A percentile compares a stretch with the other conserved stretches of the same genome.
Conservation (phyloP, 1,140 invertebrate species). For the Zaprionus capensis region DNA sequence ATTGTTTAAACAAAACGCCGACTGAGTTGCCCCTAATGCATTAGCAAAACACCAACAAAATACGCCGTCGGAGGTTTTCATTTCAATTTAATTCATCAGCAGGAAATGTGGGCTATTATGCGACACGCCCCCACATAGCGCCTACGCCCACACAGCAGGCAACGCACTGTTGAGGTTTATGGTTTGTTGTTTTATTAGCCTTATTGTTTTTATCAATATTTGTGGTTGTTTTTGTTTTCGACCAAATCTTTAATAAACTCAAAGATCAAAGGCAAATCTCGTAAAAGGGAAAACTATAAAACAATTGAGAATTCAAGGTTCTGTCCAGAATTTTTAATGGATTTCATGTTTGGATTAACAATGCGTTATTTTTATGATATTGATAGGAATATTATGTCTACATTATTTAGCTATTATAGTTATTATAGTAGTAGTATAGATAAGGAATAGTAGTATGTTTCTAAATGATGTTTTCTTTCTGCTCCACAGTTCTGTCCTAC, state of each 20-base stretch:
- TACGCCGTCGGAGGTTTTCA: conserved; percentile 41
- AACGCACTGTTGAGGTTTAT: conserved; percentile 13
- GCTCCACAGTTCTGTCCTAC: conserved; percentile 36
- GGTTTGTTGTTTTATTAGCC: conserved; percentile 6
- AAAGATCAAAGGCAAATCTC: background rate
- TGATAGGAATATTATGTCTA: background rate
- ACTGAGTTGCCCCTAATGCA: conserved; percentile 59
- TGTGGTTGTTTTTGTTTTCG: conserved; percentile 2
- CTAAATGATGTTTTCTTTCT: background rate
- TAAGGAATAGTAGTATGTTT: background rate
- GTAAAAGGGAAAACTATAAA: background rate
- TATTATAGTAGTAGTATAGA: background rate
- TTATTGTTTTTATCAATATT: conserved; percentile 34
- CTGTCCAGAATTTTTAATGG: background rate
- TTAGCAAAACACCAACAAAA: conserved; percentile 48
- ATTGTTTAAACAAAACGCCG: conserved; percentile 59
- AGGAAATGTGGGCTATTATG: conserved; percentile 54
- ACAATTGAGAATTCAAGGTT: background rate
- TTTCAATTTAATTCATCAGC: conserved; percentile 69
- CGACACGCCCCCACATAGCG: conserved; percentile 9
- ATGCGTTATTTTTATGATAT: background rate
- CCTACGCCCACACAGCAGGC: conserved; percentile 4
- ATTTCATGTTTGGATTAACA: background rate
- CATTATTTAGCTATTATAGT: background rate
- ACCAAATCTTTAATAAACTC: background rate